Evolutionary conservation across 2,113 vertebrate species (phyloP).

Genomic region (Bolborhynchus lineola): DNA sequence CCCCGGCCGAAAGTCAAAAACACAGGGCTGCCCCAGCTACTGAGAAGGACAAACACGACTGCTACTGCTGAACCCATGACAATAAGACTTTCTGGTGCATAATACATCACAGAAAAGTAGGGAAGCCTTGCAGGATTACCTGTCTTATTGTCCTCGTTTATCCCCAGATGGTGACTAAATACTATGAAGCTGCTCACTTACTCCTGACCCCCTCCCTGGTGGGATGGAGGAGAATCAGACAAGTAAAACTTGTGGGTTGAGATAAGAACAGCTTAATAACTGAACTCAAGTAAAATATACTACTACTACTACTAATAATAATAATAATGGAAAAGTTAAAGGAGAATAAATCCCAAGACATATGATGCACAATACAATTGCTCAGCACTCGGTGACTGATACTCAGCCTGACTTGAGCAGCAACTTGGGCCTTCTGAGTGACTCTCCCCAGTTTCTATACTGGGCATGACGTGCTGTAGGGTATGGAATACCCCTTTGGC

Average conservation of each 20-base stretch:
- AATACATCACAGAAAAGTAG: neutral
- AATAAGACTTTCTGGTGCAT: neutral
- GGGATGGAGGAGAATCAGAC: neutral
- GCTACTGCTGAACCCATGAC: no score
- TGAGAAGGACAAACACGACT: no score
- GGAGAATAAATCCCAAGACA: neutral
- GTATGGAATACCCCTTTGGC: neutral
- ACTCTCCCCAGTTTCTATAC: neutral
- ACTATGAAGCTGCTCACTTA: neutral
- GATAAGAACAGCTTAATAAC: neutral
- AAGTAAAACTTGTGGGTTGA: neutral
- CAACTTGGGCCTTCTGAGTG: neutral
- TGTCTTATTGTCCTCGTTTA: neutral
- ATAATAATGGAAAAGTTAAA: neutral
- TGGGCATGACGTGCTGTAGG: neutral
- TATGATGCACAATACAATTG: neutral
- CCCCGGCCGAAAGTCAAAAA: no score
- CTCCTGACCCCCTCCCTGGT: neutral
- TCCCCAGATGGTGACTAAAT: neutral
- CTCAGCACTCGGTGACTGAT: neutral
- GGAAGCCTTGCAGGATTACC: neutral
- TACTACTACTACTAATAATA: accelerated
- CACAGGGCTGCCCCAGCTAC: no score
- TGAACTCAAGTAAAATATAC: neutral
- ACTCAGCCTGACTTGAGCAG: neutral